A percentile compares a stretch with the other conserved stretches of the same genome.
Evolutionary conservation across 1,140 invertebrate genomes (phyloP).

Genomic region (Phenacoccus solenopsis): DNA sequence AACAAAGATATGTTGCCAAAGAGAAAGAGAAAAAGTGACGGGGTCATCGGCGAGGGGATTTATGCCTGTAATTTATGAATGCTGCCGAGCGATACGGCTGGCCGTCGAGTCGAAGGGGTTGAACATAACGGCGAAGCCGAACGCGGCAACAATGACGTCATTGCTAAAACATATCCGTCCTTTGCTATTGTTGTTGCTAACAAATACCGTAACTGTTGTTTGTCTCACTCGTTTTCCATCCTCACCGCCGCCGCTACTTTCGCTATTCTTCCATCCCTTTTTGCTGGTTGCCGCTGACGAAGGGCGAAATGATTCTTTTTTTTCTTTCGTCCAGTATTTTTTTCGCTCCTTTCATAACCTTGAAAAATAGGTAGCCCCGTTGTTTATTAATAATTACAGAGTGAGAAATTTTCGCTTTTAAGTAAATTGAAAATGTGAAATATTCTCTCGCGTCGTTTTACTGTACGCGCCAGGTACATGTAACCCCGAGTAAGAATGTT

Average conservation of each 20-base stretch:
- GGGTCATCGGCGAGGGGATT: background rate
- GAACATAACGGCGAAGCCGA: background rate
- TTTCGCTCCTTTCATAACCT: too few relatives aligned
- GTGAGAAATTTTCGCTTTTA: background rate
- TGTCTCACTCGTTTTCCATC: background rate
- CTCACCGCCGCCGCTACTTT: too few relatives aligned
- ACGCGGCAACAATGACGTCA: background rate
- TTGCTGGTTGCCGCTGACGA: background rate
- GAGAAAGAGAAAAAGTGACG: background rate
- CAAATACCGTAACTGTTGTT: background rate
- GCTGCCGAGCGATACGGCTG: background rate
- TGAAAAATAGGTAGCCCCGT: too few relatives aligned
- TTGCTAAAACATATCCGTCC: background rate
- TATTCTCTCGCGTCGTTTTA: background rate
- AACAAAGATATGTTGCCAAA: background rate
- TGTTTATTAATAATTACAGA: background rate
- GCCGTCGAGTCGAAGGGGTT: background rate
- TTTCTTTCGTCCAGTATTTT: too few relatives aligned
- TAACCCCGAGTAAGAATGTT: background rate
- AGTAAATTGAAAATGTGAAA: background rate
- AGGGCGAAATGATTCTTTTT: background rate
- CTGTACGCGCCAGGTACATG: too few relatives aligned
- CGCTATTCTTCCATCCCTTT: too few relatives aligned
- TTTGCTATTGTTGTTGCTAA: background rate
- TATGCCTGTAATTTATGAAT: conserved; percentile 3